Conservation (phyloP, 2,797 vertebrate species). For the Anisognathus igniventris region DNA sequence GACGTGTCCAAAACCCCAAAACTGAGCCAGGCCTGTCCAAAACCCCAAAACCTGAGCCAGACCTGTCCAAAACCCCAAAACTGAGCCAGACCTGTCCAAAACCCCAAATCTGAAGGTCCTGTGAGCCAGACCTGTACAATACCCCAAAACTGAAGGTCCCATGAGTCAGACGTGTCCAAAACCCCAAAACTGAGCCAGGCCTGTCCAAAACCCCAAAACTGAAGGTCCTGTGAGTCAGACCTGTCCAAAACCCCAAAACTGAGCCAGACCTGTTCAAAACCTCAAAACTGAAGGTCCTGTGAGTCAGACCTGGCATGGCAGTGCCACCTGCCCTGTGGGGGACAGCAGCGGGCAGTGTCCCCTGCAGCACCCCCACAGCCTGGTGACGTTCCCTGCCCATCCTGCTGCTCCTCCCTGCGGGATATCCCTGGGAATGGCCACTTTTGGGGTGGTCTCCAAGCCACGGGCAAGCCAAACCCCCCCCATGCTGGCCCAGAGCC, state of each 20-base stretch:
- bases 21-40: too few species aligned
- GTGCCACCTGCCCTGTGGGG: not conserved
- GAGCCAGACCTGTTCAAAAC: too few species aligned
- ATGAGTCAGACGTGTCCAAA: fast-evolving
- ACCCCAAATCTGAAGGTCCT: not conserved
- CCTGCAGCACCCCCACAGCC: not conserved
- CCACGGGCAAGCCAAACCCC: too few species aligned
- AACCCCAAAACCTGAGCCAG: not conserved
- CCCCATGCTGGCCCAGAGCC: not conserved
- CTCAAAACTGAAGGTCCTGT: too few species aligned
- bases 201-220: too few species aligned
- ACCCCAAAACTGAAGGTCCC: not conserved
- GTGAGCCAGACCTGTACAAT: too few species aligned
- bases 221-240: too few species aligned
- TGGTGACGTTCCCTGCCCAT: not conserved
- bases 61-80: too few species aligned
- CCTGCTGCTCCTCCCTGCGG: not conserved
- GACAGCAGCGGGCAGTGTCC: not conserved
- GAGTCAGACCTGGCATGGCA: too few species aligned
- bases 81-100: fast-evolving
- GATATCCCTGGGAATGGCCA: not conserved
- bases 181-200: too few species aligned
- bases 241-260: too few species aligned
- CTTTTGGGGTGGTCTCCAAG: not conserved
- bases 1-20: too few species aligned